phyloP scores from a whole-genome alignment of 2,888 invertebrate species.

The Dromius quadrimaculatus region DNA sequence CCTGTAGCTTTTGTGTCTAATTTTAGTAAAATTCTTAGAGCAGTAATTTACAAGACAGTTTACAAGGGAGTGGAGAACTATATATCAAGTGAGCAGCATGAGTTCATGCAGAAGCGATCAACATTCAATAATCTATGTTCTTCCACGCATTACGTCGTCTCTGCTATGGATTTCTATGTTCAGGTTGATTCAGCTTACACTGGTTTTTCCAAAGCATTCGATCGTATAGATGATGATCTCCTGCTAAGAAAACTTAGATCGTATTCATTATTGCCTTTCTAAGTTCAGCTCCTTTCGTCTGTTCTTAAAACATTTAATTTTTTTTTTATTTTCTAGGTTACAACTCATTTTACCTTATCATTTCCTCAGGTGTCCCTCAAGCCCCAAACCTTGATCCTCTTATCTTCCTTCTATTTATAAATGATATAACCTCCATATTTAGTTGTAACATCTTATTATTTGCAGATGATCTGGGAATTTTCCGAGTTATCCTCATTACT shows the following conservation, averaged over 20 bases:
- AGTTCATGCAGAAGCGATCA: not conserved
- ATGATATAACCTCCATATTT: not conserved
- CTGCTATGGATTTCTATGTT: not conserved
- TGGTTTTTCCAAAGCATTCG: too few species aligned
- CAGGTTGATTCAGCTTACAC: not conserved
- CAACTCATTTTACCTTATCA: not conserved
- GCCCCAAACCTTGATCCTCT: not conserved
- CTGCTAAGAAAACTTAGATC: not conserved
- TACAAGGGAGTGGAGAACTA: not conserved
- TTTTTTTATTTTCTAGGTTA: not conserved
- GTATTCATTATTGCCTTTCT: not conserved
- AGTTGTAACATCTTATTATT: not conserved
- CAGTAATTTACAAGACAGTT: not conserved
- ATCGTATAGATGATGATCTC: too few species aligned
- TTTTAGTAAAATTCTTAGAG: conserved; percentile 1
- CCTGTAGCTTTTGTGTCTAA: not conserved
- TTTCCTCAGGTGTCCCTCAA: too few species aligned
- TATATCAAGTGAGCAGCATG: not conserved
- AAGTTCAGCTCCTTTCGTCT: not conserved
- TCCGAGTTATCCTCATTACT: not conserved
- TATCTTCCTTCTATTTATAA: not conserved
- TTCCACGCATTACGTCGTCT: not conserved
- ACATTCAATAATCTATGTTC: not conserved
- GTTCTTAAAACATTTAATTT: not conserved
- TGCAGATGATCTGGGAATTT: not conserved